These are phyloP conservation scores for Epinephelus awoara DNA, from an alignment of 2,797 vertebrate genomes.

Conservation along the genomic window DNA sequence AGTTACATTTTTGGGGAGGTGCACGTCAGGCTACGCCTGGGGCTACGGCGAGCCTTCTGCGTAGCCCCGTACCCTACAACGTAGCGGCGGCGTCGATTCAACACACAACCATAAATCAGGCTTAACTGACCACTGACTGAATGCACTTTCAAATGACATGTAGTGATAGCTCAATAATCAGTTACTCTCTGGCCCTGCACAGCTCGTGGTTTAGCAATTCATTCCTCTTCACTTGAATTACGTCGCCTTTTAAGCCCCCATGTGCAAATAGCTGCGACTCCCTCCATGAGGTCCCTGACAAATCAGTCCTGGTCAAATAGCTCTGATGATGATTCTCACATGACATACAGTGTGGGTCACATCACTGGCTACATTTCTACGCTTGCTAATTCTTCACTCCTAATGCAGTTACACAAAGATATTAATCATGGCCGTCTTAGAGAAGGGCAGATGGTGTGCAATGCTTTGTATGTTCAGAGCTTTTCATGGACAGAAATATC, in stretches of 20 bases:
- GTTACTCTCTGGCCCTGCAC: background rate
- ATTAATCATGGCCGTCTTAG: constrained; percentile 13
- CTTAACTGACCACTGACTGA: background rate
- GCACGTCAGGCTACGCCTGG: too few species aligned
- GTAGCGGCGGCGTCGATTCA: too few species aligned
- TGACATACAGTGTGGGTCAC: constrained; percentile 52
- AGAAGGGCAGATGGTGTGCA: background rate
- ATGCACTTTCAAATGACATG: background rate
- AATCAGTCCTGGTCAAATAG: constrained; percentile 46
- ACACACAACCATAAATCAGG: too few species aligned
- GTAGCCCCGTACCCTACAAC: too few species aligned
- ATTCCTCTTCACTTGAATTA: background rate
- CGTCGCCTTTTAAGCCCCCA: constrained; percentile 24
- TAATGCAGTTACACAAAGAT: constrained; percentile 32
- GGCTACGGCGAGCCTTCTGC: too few species aligned
- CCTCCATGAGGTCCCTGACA: constrained; percentile 12
- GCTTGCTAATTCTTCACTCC: constrained; percentile 13
- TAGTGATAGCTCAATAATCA: background rate
- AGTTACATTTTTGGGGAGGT: too few species aligned
- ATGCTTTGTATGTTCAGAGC: background rate
- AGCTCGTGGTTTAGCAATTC: background rate
- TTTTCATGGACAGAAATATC: constrained; percentile 25
- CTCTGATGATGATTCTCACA: constrained; percentile 60
- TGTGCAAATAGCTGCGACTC: constrained; percentile 21
- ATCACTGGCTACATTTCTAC: constrained; percentile 43